phyloP scores from a whole-genome alignment of 2,113 vertebrate species.

The Hippoglossus stenolepis region DNA sequence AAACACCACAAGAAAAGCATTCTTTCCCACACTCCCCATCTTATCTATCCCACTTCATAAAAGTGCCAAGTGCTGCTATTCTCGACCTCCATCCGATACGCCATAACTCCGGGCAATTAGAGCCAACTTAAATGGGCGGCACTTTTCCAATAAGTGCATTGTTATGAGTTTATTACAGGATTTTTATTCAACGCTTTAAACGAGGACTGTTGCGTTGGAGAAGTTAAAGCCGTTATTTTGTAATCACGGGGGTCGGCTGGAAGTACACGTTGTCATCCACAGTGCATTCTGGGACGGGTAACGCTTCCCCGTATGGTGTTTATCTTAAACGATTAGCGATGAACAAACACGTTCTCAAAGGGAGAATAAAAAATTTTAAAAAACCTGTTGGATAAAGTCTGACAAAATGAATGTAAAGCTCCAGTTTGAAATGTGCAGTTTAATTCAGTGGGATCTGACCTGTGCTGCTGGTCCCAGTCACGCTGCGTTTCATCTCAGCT shows the following conservation, averaged over 20 bases:
- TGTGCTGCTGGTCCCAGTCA: neutral
- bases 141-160: conserved; percentile 54
- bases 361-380: neutral
- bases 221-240: conserved; percentile 42
- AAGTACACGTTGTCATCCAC: neutral
- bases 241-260: conserved; percentile 44
- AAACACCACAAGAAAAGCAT: conserved; percentile 56
- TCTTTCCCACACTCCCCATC: conserved; percentile 32
- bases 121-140: conserved; percentile 34
- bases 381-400: neutral
- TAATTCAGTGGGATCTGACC: conserved; percentile 8
- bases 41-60: conserved; percentile 54
- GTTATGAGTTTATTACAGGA: conserved; percentile 55
- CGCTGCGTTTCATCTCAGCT: conserved; percentile 4
- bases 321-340: neutral
- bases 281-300: neutral
- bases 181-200: conserved; percentile 48
- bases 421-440: neutral
- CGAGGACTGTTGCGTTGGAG: neutral
- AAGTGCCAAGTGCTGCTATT: conserved; percentile 66
- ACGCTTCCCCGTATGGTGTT: neutral
- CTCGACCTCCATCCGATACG: conserved; percentile 29
- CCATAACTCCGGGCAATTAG: conserved; percentile 64
- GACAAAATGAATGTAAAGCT: neutral
- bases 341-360: neutral